Conservation (phyloP, 2,797 vertebrate genomes). For the Xenops minutus region DNA sequence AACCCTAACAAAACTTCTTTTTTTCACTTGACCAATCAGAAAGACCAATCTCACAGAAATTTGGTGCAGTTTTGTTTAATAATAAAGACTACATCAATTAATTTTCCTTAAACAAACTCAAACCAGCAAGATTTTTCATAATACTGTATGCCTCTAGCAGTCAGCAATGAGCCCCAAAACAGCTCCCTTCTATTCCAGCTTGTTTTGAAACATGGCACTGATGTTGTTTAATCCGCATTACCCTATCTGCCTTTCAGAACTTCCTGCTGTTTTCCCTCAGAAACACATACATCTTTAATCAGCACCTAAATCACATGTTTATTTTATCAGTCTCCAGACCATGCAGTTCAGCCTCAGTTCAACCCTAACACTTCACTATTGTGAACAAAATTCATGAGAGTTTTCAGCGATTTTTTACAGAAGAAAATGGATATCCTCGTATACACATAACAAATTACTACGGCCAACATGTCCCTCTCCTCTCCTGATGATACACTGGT, state of each 20-base stretch:
- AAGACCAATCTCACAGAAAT: background rate
- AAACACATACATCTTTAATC: slow-evolving; percentile 6
- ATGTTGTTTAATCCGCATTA: background rate
- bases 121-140: background rate
- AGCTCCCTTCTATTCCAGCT: background rate
- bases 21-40: background rate
- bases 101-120: background rate
- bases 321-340: background rate
- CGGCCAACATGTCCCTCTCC: accelerated
- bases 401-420: background rate
- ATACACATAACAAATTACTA: background rate
- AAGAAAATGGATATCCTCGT: background rate
- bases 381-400: background rate
- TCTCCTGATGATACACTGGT: background rate
- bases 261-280: background rate
- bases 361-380: background rate
- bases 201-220: background rate
- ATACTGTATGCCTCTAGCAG: background rate
- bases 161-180: background rate
- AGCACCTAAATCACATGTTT: background rate
- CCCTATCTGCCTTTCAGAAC: background rate
- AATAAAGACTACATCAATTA: background rate
- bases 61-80: background rate
- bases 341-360: background rate
- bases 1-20: background rate